These are phyloP conservation scores for Morelia viridis DNA, from an alignment of 2,797 vertebrate genomes.

Conservation along the genomic window DNA sequence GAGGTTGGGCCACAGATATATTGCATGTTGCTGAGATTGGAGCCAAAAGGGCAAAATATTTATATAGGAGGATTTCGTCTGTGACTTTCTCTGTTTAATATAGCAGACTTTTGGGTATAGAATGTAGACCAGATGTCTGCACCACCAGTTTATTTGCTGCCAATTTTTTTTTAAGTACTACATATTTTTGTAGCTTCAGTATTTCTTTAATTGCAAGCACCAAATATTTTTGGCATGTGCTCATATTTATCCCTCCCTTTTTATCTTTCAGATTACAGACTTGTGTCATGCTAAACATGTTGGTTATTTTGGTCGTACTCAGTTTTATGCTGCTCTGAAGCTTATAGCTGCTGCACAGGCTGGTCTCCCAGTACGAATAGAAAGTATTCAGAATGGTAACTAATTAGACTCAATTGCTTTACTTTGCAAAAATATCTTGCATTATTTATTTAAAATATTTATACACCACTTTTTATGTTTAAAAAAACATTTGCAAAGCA, in stretches of 20 bases:
- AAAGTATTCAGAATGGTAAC: constrained; percentile 84
- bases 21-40: not conserved
- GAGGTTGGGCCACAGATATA: not conserved
- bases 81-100: not conserved
- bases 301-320: constrained; percentile 88
- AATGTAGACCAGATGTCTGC: not conserved
- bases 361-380: constrained; percentile 85
- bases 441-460: constrained; percentile 16
- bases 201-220: not conserved
- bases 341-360: constrained; percentile 89
- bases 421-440: constrained; percentile 25
- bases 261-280: constrained; percentile 84
- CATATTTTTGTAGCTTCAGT: not conserved
- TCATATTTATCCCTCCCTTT: not conserved
- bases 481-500: not conserved
- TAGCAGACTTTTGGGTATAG: not conserved
- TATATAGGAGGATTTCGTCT: not conserved
- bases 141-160: not conserved
- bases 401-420: constrained; percentile 43
- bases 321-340: constrained; percentile 93
- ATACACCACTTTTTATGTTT: not conserved
- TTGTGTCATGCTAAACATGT: constrained; percentile 89
- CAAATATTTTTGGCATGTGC: not conserved
- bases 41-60: not conserved
- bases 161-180: not conserved